Conservation (phyloP, 23 tunicate species). For the Trididemnum clinides region DNA sequence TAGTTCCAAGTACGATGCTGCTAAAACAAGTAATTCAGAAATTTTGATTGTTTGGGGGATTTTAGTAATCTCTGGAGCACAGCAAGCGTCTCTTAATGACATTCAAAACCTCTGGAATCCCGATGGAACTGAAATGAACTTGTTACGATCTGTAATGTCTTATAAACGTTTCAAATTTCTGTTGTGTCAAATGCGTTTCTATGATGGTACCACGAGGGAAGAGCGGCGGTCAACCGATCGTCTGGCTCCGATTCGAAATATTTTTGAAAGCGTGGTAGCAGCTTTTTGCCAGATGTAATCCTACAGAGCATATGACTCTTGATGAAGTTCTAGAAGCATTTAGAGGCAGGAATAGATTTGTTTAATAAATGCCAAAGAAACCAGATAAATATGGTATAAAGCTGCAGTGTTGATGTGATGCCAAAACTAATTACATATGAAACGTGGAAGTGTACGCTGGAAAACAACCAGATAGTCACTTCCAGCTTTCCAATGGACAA, state of each 20-base stretch:
- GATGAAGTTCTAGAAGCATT: too few species aligned
- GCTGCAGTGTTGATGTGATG: too few species aligned
- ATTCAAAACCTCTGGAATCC: constrained; percentile 1
- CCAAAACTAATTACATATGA: constrained; percentile 2
- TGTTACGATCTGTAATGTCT: not conserved
- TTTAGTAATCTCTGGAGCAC: not conserved
- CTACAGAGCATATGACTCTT: too few species aligned
- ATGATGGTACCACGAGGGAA: not conserved
- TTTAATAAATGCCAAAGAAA: too few species aligned
- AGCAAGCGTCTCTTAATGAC: not conserved
- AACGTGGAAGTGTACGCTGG: constrained; percentile 12
- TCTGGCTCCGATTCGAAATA: constrained; percentile 16
- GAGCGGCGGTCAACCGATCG: not conserved
- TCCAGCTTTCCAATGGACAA: not conserved
- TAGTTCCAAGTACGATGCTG: not conserved
- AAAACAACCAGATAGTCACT: not conserved
- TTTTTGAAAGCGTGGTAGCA: constrained; percentile 2
- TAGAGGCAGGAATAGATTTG: too few species aligned
- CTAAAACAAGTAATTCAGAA: not conserved
- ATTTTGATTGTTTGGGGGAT: not conserved
- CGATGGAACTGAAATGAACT: constrained; percentile 7
- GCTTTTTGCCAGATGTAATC: not conserved
- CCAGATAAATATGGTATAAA: too few species aligned
- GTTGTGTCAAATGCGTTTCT: not conserved
- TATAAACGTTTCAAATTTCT: not conserved